These are phyloP conservation scores for Pollenia griseotomentosa DNA, from an alignment of 2,888 invertebrate species.

Conservation along the genomic window DNA sequence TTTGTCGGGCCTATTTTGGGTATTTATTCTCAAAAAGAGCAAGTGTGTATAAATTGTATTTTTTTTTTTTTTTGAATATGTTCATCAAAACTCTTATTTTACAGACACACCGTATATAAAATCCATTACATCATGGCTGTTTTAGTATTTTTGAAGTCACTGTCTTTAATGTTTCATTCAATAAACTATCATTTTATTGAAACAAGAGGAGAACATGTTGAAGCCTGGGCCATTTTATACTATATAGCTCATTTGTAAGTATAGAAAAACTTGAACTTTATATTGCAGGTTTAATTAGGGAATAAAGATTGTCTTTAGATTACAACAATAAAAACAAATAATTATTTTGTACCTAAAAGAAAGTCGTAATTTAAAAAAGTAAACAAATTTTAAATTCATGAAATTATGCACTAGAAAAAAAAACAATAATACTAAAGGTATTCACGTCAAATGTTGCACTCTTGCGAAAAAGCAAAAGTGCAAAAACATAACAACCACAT, in stretches of 20 bases:
- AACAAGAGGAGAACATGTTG: constrained; percentile 95
- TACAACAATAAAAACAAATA: no score
- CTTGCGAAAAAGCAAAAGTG: no score
- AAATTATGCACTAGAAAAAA: no score
- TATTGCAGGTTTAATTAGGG: no score
- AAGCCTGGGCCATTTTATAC: constrained; percentile 98
- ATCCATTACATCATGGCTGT: constrained; percentile 99
- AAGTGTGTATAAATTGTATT: constrained; percentile 84
- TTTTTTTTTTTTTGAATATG: not conserved
- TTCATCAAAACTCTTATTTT: constrained; percentile 75
- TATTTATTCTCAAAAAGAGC: constrained; percentile 93
- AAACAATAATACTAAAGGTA: no score
- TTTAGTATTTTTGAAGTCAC: constrained; percentile 94
- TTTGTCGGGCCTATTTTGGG: constrained; percentile 95
- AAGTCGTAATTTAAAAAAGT: no score
- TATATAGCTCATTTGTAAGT: constrained; percentile 98
- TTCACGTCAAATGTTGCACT: no score
- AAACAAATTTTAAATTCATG: no score
- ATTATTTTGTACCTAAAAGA: no score
- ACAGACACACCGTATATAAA: constrained; percentile 93
- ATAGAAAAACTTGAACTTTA: constrained; percentile 31
- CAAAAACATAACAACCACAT: no score
- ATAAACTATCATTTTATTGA: constrained; percentile 98
- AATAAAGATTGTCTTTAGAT: no score
- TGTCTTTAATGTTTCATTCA: constrained; percentile 97